Evolutionary conservation across 2,797 vertebrate genomes (phyloP).

Genomic region (Leuciscus waleckii): DNA sequence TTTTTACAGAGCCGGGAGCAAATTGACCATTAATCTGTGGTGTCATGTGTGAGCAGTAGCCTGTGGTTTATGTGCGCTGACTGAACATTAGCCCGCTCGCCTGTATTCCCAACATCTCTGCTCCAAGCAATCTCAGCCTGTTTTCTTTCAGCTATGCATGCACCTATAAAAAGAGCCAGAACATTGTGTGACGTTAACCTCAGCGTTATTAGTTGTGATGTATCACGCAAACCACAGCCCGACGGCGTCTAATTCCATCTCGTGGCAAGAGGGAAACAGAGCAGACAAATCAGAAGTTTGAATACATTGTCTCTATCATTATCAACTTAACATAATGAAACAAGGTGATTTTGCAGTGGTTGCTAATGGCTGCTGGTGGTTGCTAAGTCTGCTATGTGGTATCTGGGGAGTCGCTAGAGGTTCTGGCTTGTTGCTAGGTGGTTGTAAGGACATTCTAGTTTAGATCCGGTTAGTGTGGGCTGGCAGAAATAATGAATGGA

Average conservation of each 20-base stretch:
- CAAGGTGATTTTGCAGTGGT: not conserved
- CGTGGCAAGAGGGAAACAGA: not conserved
- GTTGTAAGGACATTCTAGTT: not conserved
- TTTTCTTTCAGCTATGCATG: conserved; percentile 23
- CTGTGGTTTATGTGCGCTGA: conserved; percentile 43
- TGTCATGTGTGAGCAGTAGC: conserved; percentile 25
- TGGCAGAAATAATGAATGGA: too few relatives aligned
- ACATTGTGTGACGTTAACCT: not conserved
- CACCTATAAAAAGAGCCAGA: conserved; percentile 19
- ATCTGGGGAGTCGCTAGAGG: not conserved
- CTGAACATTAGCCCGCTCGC: conserved; percentile 38
- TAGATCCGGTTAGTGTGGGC: too few relatives aligned
- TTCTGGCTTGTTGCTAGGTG: not conserved
- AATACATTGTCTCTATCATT: conserved; percentile 22
- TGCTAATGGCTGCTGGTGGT: not conserved
- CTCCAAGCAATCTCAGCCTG: conserved; percentile 16
- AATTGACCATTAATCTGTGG: conserved; percentile 48
- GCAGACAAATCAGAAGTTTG: conserved; percentile 37
- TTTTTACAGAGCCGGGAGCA: not conserved
- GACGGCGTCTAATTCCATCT: conserved; percentile 24
- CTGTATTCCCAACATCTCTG: conserved; percentile 8
- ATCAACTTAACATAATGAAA: conserved; percentile 47
- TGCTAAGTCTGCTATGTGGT: not conserved
- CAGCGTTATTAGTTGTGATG: conserved; percentile 34
- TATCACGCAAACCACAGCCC: conserved; percentile 24